A percentile compares a stretch with the other conserved stretches of the same genome.
These are phyloP conservation scores for Platichthys stellatus DNA, from an alignment of 2,113 vertebrate species.

Conservation along the genomic window DNA sequence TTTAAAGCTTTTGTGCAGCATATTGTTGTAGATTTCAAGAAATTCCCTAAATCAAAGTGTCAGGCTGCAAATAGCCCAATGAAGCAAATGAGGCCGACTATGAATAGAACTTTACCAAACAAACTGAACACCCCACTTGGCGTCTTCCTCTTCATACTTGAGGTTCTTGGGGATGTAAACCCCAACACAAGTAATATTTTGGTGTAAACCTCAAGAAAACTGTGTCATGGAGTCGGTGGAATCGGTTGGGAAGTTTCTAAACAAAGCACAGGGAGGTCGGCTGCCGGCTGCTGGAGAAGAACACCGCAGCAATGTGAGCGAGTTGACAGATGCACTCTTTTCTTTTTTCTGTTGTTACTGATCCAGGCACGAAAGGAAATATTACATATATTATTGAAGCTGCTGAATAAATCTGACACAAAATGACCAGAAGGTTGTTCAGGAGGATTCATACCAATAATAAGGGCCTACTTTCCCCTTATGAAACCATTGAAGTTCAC, in stretches of 20 bases:
- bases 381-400: neutral
- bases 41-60: neutral
- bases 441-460: too few species aligned
- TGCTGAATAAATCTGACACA: neutral
- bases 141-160: slow-evolving; percentile 63
- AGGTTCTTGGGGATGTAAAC: slow-evolving; percentile 68
- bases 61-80: slow-evolving; percentile 1
- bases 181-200: slow-evolving; percentile 64
- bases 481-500: too few species aligned
- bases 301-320: slow-evolving; percentile 33
- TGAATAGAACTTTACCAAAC: slow-evolving; percentile 56
- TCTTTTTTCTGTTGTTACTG: neutral
- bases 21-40: neutral
- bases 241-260: slow-evolving; percentile 47
- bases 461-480: too few species aligned
- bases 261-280: slow-evolving; percentile 57
- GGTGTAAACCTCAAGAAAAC: slow-evolving; percentile 70
- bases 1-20: neutral
- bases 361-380: neutral
- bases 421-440: too few species aligned
- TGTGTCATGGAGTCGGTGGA: slow-evolving; percentile 44
- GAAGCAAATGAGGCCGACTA: slow-evolving; percentile 29
- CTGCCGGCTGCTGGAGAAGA: slow-evolving; percentile 27
- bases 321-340: slow-evolving; percentile 1
- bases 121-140: slow-evolving; percentile 53